phyloP scores from a whole-genome alignment of 2,888 invertebrate genomes.

The Drosophila leonis region DNA sequence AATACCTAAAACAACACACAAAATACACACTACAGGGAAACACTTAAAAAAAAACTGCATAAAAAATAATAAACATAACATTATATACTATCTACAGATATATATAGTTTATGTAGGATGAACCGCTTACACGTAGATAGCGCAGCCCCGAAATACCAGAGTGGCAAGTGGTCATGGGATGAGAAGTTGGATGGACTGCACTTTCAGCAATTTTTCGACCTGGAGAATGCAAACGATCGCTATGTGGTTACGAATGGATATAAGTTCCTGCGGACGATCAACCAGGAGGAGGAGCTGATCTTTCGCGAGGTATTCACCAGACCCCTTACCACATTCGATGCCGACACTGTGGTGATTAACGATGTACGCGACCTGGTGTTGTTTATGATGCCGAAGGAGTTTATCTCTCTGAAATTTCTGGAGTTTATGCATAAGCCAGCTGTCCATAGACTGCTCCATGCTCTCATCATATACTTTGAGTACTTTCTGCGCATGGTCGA shows the following conservation, averaged over 20 bases:
- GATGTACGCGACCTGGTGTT: not conserved
- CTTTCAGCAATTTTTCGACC: not conserved
- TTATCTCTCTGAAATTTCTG: not conserved
- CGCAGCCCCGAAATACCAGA: constrained; percentile 2
- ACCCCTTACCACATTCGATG: not conserved
- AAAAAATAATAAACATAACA: not conserved
- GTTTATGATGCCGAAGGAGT: constrained; percentile 12
- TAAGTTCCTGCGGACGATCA: constrained; percentile 4
- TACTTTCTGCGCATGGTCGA: constrained; percentile 10
- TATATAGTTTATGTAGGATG: not conserved
- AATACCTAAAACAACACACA: not conserved
- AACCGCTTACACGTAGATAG: constrained; percentile 1
- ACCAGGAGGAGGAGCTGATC: constrained; percentile 15
- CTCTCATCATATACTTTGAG: constrained; percentile 3
- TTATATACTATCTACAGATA: not conserved
- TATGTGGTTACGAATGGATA: constrained; percentile 7
- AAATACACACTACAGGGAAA: not conserved
- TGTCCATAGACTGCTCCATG: constrained; percentile 1
- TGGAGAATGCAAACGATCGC: constrained; percentile 5
- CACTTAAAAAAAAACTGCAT: not conserved
- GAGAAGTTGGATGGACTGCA: not conserved
- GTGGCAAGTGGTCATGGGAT: constrained; percentile 11
- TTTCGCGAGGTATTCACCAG: constrained; percentile 2
- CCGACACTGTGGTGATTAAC: constrained; percentile 11
- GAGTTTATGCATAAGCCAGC: constrained; percentile 10